Conservation (phyloP, 1,140 invertebrate genomes). For the Platyura marginata region DNA sequence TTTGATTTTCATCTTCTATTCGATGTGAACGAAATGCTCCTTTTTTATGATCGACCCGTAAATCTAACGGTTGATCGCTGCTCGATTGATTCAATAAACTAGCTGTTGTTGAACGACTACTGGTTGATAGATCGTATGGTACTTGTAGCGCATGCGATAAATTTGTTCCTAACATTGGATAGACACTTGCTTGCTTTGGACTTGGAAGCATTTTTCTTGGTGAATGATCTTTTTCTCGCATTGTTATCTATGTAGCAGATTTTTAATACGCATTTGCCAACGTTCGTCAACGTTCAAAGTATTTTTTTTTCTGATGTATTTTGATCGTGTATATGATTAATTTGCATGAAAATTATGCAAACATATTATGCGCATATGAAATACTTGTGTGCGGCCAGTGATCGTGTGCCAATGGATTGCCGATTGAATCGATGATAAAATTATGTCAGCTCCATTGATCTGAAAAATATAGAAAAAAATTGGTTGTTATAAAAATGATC, state of each 20-base stretch:
- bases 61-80: constrained; percentile 56
- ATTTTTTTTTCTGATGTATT: too few species aligned
- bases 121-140: constrained; percentile 26
- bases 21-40: constrained; percentile 29
- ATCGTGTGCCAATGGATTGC: too few species aligned
- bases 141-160: constrained; percentile 22
- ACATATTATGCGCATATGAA: too few species aligned
- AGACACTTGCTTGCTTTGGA: constrained; percentile 50
- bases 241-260: constrained; percentile 17
- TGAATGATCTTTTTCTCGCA: constrained; percentile 65
- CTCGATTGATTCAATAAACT: background rate
- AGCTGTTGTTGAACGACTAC: constrained; percentile 9
- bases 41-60: constrained; percentile 66
- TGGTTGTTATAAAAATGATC: too few species aligned
- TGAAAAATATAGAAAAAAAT: too few species aligned
- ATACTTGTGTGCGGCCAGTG: too few species aligned
- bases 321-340: too few species aligned
- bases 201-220: constrained; percentile 55
- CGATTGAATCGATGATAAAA: too few species aligned
- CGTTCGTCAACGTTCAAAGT: too few species aligned
- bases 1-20: constrained; percentile 57
- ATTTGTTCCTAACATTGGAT: constrained; percentile 36
- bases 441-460: too few species aligned
- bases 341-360: too few species aligned
- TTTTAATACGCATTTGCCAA: too few species aligned